Conservation (phyloP, 92 coral and sea anemone species). For the Epizoanthus illoricatus region DNA sequence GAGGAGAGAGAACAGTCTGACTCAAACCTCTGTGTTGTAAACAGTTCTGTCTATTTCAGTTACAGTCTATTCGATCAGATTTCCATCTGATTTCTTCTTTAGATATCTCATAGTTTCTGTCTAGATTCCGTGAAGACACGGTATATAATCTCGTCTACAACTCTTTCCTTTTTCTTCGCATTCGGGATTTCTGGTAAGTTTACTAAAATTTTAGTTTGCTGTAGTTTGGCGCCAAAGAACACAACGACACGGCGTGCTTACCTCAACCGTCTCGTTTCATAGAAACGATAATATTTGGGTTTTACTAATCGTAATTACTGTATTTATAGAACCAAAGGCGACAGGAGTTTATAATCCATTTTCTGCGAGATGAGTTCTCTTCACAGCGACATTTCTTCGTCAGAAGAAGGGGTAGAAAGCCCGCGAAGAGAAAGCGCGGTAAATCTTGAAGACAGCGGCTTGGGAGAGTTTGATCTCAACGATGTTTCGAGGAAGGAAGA, state of each 20-base stretch:
- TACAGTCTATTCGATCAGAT: neutral
- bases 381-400: slow-evolving; percentile 27
- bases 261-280: slow-evolving; percentile 11
- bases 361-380: slow-evolving; percentile 1
- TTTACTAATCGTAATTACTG: neutral
- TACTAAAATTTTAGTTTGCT: neutral
- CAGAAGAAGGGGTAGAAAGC: slow-evolving; percentile 47
- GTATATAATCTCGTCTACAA: neutral
- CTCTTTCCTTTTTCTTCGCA: neutral
- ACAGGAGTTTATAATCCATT: neutral
- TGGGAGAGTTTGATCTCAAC: slow-evolving; percentile 52
- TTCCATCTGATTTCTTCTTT: slow-evolving; percentile 6
- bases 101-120: slow-evolving; percentile 4
- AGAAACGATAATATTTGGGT: slow-evolving; percentile 4
- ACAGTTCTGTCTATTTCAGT: slow-evolving; percentile 27
- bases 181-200: slow-evolving; percentile 34
- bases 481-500: slow-evolving; percentile 48
- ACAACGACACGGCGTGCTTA: slow-evolving; percentile 11
- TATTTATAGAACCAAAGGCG: slow-evolving; percentile 1
- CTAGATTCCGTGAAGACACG: neutral
- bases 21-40: slow-evolving; percentile 7
- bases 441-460: slow-evolving; percentile 72
- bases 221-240: slow-evolving; percentile 22
- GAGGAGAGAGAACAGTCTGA: slow-evolving; percentile 23
- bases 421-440: slow-evolving; percentile 52